A percentile compares a stretch with the other conserved stretches of the same genome.
phyloP scores from a whole-genome alignment of 2,888 invertebrate species.

The Mystacides longicornis region DNA sequence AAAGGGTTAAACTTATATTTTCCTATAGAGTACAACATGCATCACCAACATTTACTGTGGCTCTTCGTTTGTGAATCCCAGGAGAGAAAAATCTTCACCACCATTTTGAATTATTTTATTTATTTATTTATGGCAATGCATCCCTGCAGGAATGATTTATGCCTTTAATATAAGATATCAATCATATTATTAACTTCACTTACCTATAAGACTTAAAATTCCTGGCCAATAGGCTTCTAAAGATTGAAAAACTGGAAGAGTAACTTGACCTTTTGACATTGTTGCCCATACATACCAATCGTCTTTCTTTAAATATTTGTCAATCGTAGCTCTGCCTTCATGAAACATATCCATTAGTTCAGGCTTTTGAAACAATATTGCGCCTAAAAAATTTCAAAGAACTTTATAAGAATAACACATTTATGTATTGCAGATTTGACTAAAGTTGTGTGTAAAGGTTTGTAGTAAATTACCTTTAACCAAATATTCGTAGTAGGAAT shows the following conservation, averaged over 20 bases:
- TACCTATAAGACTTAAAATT: slow-evolving; percentile 73
- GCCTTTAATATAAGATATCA: too few relatives aligned
- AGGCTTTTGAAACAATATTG: slow-evolving; percentile 82
- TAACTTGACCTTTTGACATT: slow-evolving; percentile 95
- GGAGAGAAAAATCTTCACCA: too few relatives aligned
- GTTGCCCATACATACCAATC: slow-evolving; percentile 99
- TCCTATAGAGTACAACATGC: too few relatives aligned
- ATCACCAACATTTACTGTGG: too few relatives aligned
- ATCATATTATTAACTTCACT: too few relatives aligned
- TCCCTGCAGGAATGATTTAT: too few relatives aligned
- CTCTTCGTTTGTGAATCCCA: too few relatives aligned
- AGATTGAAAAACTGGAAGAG: slow-evolving; percentile 96
- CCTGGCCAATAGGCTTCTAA: slow-evolving; percentile 99
- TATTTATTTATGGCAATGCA: too few relatives aligned
- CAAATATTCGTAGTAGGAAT: slow-evolving; percentile 97
- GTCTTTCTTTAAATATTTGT: slow-evolving; percentile 81
- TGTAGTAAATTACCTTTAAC: slow-evolving; percentile 63
- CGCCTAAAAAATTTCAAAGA: slow-evolving; percentile 42
- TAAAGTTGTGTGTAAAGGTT: background rate
- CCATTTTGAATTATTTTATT: too few relatives aligned
- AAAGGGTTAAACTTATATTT: too few relatives aligned
- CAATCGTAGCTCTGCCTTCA: slow-evolving; percentile 67
- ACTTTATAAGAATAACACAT: too few relatives aligned
- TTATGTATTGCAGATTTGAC: background rate
- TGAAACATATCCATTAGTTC: slow-evolving; percentile 88